phyloP scores from a whole-genome alignment of 2,797 vertebrate genomes.

The Acanthopagrus latus region DNA sequence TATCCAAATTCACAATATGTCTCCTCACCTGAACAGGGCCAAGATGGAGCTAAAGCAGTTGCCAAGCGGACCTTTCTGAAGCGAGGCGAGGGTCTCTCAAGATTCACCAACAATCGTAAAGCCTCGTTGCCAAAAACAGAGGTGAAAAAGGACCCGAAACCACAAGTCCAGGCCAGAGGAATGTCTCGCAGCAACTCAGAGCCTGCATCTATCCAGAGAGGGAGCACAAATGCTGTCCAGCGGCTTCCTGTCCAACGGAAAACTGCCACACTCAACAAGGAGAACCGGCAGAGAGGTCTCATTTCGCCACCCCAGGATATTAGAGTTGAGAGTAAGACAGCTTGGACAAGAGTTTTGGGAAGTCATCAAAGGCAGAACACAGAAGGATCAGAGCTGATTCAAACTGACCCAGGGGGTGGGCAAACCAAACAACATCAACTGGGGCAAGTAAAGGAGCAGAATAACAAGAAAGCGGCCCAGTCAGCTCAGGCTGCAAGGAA shows the following conservation, averaged over 20 bases:
- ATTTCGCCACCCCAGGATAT: constrained; percentile 32
- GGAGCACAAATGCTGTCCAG: constrained; percentile 60
- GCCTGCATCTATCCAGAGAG: constrained; percentile 71
- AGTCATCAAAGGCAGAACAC: constrained; percentile 80
- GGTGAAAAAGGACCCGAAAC: constrained; percentile 50
- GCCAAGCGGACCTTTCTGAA: constrained; percentile 91
- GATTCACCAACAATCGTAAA: constrained; percentile 86
- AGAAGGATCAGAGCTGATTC: constrained; percentile 18
- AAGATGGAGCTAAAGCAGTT: constrained; percentile 32
- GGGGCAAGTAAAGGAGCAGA: constrained; percentile 27
- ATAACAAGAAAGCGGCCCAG: constrained; percentile 1
- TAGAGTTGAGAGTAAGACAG: constrained; percentile 72
- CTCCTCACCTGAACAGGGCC: constrained; percentile 44
- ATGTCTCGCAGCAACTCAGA: constrained; percentile 75
- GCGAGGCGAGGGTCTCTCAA: constrained; percentile 91
- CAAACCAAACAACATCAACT: constrained; percentile 24
- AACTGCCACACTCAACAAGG: constrained; percentile 85
- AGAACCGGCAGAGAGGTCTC: constrained; percentile 70
- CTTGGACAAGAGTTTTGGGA: constrained; percentile 73
- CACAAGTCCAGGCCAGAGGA: constrained; percentile 23
- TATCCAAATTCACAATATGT: neutral
- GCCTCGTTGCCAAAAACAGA: constrained; percentile 65
- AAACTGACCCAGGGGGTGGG: neutral
- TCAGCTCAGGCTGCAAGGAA: constrained; percentile 11
- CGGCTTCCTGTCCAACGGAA: constrained; percentile 86